Evolutionary conservation across 2,113 vertebrate genomes (phyloP), one percentile per base, ranked within the genome.

Genomic region (Sigmodon hispidus): DNA sequence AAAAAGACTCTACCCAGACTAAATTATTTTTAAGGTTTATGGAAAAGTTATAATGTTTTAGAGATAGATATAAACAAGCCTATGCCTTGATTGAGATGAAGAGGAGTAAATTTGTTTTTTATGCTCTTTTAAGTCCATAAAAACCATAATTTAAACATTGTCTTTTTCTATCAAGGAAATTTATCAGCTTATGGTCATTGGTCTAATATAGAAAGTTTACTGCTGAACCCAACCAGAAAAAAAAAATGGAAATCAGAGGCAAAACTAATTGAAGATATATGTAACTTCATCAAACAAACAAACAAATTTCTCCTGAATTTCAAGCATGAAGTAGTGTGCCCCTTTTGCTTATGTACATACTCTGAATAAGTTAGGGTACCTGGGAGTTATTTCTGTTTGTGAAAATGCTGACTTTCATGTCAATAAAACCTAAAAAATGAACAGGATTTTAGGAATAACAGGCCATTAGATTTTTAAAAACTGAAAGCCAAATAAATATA

Each of bases 71-170:
- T 79, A 94, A 92, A 89, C 43, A 75, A 17, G 1, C 55, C 11
- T 86, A 4, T 34, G 24, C 29, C 80, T 91, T 73, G n/a, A 69
- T 45, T 29, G 5, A 2, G n/a, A 91, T 16, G 52, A 24, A 83
- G 63, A 75, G 73, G 75, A 50, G 50, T 87, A 73, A 81, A 40
- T 2, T 73, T 92, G 17, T 69, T 76, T 13, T 70, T 69, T 34
- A 59, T 21, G 40, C 34, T 91, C 52, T 22, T 2, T 96, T 52
- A 72, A 86, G 52, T 40, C 95, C 80, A 89, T 95, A 93, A 73
- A 96, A 93, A 96, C 95, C 96, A 52, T n/a, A 92, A 95, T 95
- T 81, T 55, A 97, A 96, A 94, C 75, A 94, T 69, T 59, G 34
- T 86, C 21, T 31, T 24, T 84, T 86, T 95, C 65, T 73, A 77